Conservation (phyloP, 2,113 vertebrate species). For the Nipponia nippon region DNA sequence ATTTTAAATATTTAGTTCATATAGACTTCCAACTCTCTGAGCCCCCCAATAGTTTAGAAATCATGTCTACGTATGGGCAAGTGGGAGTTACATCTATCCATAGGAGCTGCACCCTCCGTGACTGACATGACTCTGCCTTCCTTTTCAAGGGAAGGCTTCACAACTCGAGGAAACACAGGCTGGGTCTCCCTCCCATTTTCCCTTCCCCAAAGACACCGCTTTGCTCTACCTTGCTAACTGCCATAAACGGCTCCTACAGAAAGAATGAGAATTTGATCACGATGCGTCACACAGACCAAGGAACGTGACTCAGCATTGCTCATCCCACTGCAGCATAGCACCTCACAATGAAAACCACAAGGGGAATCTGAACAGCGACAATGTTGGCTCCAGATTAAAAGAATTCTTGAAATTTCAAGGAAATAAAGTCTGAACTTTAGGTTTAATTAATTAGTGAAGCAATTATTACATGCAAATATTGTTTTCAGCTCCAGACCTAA, state of each 20-base stretch:
- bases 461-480: not conserved
- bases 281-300: not conserved
- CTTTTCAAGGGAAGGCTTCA: not conserved
- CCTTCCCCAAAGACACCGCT: not conserved
- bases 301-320: not conserved
- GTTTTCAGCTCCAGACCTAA: not conserved
- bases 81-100: not conserved
- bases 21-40: not conserved
- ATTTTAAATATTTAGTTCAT: not conserved
- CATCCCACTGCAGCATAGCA: not conserved
- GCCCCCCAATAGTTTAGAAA: not conserved
- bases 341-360: not conserved
- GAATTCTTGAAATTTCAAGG: not conserved
- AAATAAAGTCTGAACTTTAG: not conserved
- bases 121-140: not conserved
- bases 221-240: not conserved
- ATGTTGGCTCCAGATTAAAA: not conserved
- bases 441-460: not conserved
- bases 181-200: not conserved
- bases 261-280: not conserved
- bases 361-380: not conserved
- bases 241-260: not conserved
- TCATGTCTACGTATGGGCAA: fast-evolving
- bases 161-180: not conserved
- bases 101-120: not conserved